Evolutionary conservation across 2,888 invertebrate genomes (phyloP).

Genomic region (Pseudeuparius sepicola): DNA sequence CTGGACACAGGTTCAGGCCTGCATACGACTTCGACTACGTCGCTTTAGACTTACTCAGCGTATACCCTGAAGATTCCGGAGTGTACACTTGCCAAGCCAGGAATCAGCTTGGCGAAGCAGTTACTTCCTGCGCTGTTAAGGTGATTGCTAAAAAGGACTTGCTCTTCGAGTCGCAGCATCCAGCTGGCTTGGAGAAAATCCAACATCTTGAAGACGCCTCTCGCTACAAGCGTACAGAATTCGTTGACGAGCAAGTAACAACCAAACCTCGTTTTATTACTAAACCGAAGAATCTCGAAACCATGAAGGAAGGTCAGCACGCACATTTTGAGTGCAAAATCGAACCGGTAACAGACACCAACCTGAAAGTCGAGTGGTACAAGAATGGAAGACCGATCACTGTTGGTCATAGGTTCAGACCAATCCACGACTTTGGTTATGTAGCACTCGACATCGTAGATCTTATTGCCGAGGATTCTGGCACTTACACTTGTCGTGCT

Average conservation of each 20-base stretch:
- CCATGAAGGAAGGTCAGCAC: slow-evolving; percentile 79
- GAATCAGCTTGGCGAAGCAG: slow-evolving; percentile 89
- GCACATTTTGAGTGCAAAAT: slow-evolving; percentile 97
- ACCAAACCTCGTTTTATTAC: slow-evolving; percentile 77
- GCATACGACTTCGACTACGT: slow-evolving; percentile 97
- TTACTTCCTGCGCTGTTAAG: slow-evolving; percentile 82
- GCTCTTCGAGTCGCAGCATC: slow-evolving; percentile 80
- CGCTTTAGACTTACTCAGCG: slow-evolving; percentile 88
- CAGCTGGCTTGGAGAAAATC: slow-evolving; percentile 84
- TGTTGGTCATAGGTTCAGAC: slow-evolving; percentile 89
- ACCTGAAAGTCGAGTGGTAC: slow-evolving; percentile 94
- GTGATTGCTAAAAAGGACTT: slow-evolving; percentile 84
- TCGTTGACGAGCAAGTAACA: slow-evolving; percentile 73
- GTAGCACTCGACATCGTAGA: slow-evolving; percentile 95
- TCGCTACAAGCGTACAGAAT: slow-evolving; percentile 71
- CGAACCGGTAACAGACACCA: slow-evolving; percentile 93
- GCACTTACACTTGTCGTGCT: slow-evolving; percentile 87
- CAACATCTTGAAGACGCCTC: slow-evolving; percentile 84
- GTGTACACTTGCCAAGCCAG: slow-evolving; percentile 92
- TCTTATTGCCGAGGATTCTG: slow-evolving; percentile 91
- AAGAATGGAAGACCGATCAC: slow-evolving; percentile 91
- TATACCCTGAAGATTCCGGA: slow-evolving; percentile 95
- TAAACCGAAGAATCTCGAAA: slow-evolving; percentile 76
- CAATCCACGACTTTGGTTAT: slow-evolving; percentile 97
- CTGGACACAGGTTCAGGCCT: slow-evolving; percentile 89